Percentiles rank a stretch among this genome's conserved stretches.
Conservation (phyloP, 1,140 invertebrate species). For the Stegodyphus dumicola region DNA sequence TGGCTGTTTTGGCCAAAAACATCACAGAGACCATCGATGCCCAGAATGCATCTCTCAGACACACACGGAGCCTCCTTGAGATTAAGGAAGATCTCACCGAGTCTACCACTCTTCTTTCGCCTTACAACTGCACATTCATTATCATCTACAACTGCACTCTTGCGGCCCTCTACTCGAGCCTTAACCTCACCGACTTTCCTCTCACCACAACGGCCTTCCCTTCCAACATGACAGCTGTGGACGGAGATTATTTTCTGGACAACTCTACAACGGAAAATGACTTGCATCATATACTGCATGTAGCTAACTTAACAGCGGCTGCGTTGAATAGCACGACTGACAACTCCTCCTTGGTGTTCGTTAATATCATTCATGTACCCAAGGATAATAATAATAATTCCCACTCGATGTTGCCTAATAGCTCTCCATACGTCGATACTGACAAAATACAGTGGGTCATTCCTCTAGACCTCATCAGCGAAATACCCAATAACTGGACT, state of each 20-base stretch:
- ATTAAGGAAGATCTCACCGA: conserved; percentile 2
- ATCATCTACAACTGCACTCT: conserved; percentile 48
- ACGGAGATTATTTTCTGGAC: conserved; percentile 46
- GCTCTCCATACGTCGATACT: conserved; percentile 17
- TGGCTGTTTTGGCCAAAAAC: conserved; percentile 64
- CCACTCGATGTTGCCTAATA: too few species aligned
- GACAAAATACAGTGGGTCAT: conserved; percentile 39
- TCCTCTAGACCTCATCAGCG: conserved; percentile 12
- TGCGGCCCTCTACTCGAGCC: conserved; percentile 1
- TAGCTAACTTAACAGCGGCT: conserved; percentile 36
- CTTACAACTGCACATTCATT: conserved; percentile 48
- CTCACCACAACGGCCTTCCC: not conserved
- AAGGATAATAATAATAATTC: too few species aligned
- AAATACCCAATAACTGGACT: conserved; percentile 21
- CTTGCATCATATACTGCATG: conserved; percentile 8
- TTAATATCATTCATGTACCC: too few species aligned
- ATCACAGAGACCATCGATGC: conserved; percentile 48
- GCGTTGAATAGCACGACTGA: conserved; percentile 26
- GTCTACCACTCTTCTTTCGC: conserved; percentile 5
- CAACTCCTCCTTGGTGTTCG: too few species aligned
- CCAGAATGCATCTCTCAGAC: conserved; percentile 15
- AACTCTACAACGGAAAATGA: conserved; percentile 24
- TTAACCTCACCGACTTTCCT: conserved; percentile 18
- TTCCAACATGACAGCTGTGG: not conserved
- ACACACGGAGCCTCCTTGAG: conserved; percentile 14